Percentiles rank a stretch among this genome's conserved stretches.
phyloP scores from a whole-genome alignment of 1,140 invertebrate genomes.

The Drosophila kurseongensis region DNA sequence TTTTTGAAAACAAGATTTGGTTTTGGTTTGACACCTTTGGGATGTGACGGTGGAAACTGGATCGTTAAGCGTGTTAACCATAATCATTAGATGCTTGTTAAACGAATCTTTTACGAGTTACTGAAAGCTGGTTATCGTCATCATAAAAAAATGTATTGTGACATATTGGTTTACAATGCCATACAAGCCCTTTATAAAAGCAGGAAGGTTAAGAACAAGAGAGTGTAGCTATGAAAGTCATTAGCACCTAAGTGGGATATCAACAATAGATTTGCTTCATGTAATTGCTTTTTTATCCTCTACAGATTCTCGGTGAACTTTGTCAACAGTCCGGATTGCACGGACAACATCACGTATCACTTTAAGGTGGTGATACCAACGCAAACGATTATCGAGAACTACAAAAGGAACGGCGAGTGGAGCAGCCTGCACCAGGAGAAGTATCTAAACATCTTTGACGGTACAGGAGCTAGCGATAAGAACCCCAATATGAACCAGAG shows the following conservation, averaged over 20 bases:
- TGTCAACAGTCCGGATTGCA: conserved; percentile 60
- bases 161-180: no score
- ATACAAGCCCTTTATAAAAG: no score
- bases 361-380: conserved; percentile 66
- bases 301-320: conserved; percentile 83
- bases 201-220: no score
- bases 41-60: no score
- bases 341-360: conserved; percentile 77
- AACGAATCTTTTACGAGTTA: background rate
- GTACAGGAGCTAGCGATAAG: conserved; percentile 54
- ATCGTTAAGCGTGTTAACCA: background rate
- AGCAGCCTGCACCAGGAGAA: conserved; percentile 53
- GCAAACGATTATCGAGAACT: conserved; percentile 71
- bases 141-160: no score
- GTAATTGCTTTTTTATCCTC: conserved; percentile 4
- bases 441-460: conserved; percentile 67
- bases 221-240: background rate
- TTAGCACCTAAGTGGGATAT: conserved; percentile 26
- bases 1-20: no score
- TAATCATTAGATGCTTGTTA: background rate
- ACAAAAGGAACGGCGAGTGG: conserved; percentile 72
- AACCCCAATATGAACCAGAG: conserved; percentile 22
- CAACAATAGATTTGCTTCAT: background rate
- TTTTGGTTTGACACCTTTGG: background rate
- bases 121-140: no score